Percentiles rank a stretch among this genome's conserved stretches.
Evolutionary conservation across 2,888 invertebrate genomes (phyloP).

Genomic region (Callyntrura guangdongensis): DNA sequence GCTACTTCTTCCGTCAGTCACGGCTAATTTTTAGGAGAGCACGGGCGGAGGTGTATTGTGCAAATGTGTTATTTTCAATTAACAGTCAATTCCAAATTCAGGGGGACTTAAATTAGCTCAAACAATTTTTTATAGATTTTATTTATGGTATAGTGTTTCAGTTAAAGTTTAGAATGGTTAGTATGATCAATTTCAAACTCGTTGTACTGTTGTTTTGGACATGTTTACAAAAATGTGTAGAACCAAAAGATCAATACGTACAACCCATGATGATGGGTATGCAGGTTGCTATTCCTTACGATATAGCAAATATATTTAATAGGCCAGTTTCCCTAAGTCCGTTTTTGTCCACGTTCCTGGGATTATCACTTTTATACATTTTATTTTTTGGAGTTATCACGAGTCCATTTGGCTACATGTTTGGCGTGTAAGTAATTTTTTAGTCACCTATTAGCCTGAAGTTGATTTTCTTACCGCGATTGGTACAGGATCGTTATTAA

Average conservation of each 20-base stretch:
- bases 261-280: conserved; percentile 82
- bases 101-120: too few species aligned
- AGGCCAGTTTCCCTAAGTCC: conserved; percentile 80
- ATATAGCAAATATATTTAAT: conserved; percentile 83
- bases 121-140: too few species aligned
- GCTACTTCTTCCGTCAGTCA: too few species aligned
- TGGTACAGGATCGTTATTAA: too few species aligned
- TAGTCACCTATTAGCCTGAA: not conserved
- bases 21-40: too few species aligned
- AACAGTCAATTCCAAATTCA: too few species aligned
- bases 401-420: conserved; percentile 84
- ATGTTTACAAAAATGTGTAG: conserved; percentile 34
- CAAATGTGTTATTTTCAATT: too few species aligned
- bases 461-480: too few species aligned
- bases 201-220: not conserved
- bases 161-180: not conserved
- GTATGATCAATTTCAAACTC: not conserved
- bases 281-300: conserved; percentile 83
- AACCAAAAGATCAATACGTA: conserved; percentile 81
- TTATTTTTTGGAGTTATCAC: conserved; percentile 84
- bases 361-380: conserved; percentile 76
- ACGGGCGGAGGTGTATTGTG: too few species aligned
- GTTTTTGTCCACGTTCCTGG: conserved; percentile 73
- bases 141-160: too few species aligned
- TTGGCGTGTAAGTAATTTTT: conserved; percentile 78